Percentiles rank a stretch among this genome's conserved stretches.
phyloP scores from a whole-genome alignment of 2,888 invertebrate species.

The Rhaphigaster nebulosa region DNA sequence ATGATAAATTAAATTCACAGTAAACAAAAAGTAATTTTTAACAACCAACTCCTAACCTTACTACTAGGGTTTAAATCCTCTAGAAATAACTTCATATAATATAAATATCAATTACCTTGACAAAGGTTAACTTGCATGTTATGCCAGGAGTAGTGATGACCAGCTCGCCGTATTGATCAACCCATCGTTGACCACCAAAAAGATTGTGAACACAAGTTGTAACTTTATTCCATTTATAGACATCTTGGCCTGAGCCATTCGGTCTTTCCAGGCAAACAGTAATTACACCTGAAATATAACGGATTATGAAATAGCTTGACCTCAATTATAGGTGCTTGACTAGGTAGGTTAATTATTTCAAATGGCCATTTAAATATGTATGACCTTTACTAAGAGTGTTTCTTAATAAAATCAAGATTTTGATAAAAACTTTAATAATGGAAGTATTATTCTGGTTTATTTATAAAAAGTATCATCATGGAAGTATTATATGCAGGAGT shows the following conservation, averaged over 20 bases:
- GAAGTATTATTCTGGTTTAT: too few species aligned
- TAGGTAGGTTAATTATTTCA: not conserved
- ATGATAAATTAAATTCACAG: too few species aligned
- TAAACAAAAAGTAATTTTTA: too few species aligned
- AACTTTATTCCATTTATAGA: slow-evolving; percentile 85
- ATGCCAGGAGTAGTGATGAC: slow-evolving; percentile 76
- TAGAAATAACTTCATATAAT: not conserved
- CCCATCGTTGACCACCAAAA: slow-evolving; percentile 87
- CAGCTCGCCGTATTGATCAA: slow-evolving; percentile 89
- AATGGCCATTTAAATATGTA: not conserved
- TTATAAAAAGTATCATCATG: too few species aligned
- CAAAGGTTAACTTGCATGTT: slow-evolving; percentile 83
- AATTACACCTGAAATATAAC: slow-evolving; percentile 28
- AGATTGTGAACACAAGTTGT: slow-evolving; percentile 89
- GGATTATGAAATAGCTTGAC: not conserved
- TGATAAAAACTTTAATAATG: too few species aligned
- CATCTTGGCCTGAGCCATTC: slow-evolving; percentile 68
- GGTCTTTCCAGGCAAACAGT: slow-evolving; percentile 76
- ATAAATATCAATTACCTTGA: slow-evolving; percentile 75
- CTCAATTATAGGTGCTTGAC: not conserved
- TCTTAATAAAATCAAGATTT: too few species aligned
- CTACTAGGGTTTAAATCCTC: too few species aligned
- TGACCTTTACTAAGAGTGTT: not conserved
- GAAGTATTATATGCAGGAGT: too few species aligned
- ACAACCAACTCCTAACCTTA: too few species aligned